phyloP scores from a whole-genome alignment of 1,140 invertebrate species.

The Manduca sexta region DNA sequence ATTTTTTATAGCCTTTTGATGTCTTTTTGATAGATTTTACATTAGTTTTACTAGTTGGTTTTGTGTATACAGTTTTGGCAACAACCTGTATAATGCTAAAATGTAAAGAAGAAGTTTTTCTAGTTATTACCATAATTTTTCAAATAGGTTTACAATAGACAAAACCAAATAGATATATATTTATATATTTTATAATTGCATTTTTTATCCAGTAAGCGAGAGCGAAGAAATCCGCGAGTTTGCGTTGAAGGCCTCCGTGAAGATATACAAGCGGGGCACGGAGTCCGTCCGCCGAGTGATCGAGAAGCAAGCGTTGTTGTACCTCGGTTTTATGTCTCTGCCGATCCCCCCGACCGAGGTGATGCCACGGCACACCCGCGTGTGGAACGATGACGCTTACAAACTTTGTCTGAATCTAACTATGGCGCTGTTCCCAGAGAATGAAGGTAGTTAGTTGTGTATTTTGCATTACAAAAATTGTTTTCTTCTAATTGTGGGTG shows the following conservation, averaged over 20 bases:
- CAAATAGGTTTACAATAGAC: too few species aligned
- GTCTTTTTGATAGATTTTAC: too few species aligned
- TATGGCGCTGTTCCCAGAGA: constrained; percentile 85
- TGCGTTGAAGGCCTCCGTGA: constrained; percentile 83
- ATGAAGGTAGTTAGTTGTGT: constrained; percentile 59
- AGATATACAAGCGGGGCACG: constrained; percentile 83
- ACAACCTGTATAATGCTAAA: too few species aligned
- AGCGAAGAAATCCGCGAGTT: constrained; percentile 78
- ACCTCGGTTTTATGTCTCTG: constrained; percentile 82
- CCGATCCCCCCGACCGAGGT: constrained; percentile 73
- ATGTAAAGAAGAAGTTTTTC: background rate
- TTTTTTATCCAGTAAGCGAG: constrained; percentile 75
- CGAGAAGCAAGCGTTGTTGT: constrained; percentile 87
- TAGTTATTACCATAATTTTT: too few species aligned
- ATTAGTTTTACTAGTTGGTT: too few species aligned
- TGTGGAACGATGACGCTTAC: constrained; percentile 93
- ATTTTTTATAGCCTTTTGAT: background rate
- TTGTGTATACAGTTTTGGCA: too few species aligned
- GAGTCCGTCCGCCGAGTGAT: constrained; percentile 79
- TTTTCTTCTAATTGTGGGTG: too few species aligned
- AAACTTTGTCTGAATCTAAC: constrained; percentile 91
- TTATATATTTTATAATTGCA: constrained; percentile 60
- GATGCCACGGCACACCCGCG: constrained; percentile 62
- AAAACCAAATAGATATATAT: too few species aligned
- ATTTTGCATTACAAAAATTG: too few species aligned